Evolutionary conservation across 2,113 vertebrate genomes (phyloP).

Genomic region (Capreolus pygargus): DNA sequence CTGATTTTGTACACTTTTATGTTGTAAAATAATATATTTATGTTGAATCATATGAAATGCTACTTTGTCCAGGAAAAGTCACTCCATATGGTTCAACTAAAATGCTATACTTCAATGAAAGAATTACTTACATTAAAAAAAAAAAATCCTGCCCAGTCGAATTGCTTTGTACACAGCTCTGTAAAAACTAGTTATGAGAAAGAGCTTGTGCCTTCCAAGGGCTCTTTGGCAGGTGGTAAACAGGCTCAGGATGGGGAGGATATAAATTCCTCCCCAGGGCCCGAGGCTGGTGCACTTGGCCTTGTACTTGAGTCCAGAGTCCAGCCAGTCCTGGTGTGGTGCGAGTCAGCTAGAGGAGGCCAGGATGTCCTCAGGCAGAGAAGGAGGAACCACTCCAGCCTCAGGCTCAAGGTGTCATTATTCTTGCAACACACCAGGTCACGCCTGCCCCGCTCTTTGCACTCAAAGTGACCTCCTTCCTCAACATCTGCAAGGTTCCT

Average conservation of each 20-base stretch:
- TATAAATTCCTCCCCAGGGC: background rate
- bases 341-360: background rate
- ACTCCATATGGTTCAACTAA: background rate
- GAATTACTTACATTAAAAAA: background rate
- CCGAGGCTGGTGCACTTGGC: background rate
- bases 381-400: background rate
- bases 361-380: background rate
- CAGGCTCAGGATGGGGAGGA: background rate
- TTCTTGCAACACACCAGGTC: background rate
- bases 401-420: too few relatives aligned
- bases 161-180: background rate
- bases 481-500: background rate
- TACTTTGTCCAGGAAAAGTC: background rate
- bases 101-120: slow-evolving; percentile 6
- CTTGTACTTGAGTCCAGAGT: background rate
- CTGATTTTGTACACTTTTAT: background rate
- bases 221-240: background rate
- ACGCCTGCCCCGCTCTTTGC: accelerated
- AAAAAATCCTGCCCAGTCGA: background rate
- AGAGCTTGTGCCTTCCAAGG: background rate
- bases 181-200: background rate
- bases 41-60: background rate
- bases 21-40: background rate
- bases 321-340: background rate
- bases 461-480: background rate